phyloP scores from a whole-genome alignment of 2,113 vertebrate genomes.

The Stigmatopora nigra region DNA sequence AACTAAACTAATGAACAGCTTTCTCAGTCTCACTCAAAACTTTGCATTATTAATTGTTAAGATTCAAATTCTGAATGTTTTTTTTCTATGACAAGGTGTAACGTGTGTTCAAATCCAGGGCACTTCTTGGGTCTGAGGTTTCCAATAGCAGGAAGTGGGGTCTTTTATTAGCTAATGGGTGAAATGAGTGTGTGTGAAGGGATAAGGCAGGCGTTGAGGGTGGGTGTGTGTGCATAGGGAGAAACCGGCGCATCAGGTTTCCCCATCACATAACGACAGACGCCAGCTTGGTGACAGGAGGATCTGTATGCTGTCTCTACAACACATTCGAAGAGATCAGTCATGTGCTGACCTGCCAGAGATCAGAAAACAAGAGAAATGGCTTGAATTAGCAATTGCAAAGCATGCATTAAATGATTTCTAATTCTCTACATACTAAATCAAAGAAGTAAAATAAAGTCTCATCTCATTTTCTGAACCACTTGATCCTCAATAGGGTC shows the following conservation, averaged over 20 bases:
- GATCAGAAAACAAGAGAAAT: not conserved
- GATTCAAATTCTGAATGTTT: not conserved
- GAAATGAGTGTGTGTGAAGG: conserved; percentile 11
- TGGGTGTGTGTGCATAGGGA: conserved; percentile 1
- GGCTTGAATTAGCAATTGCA: not conserved
- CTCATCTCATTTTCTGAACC: too few relatives aligned
- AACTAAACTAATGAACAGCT: not conserved
- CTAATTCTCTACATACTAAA: not conserved
- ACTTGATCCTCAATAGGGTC: too few relatives aligned
- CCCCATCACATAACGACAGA: conserved; percentile 54
- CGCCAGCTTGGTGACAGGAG: conserved; percentile 26
- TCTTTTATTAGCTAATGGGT: conserved; percentile 20
- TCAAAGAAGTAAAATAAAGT: not conserved
- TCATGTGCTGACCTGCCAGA: conserved; percentile 11
- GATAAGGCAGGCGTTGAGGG: conserved; percentile 5
- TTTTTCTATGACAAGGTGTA: conserved; percentile 13
- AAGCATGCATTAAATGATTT: not conserved
- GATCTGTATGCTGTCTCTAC: conserved; percentile 31
- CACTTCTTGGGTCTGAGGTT: not conserved
- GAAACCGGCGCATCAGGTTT: conserved; percentile 70
- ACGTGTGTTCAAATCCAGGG: not conserved
- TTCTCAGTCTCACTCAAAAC: not conserved
- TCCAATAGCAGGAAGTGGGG: conserved; percentile 22
- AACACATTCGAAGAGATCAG: conserved; percentile 5
- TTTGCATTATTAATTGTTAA: not conserved